Evolutionary conservation across 2,888 invertebrate species (phyloP).

Genomic region (Drosophila acutilabella): DNA sequence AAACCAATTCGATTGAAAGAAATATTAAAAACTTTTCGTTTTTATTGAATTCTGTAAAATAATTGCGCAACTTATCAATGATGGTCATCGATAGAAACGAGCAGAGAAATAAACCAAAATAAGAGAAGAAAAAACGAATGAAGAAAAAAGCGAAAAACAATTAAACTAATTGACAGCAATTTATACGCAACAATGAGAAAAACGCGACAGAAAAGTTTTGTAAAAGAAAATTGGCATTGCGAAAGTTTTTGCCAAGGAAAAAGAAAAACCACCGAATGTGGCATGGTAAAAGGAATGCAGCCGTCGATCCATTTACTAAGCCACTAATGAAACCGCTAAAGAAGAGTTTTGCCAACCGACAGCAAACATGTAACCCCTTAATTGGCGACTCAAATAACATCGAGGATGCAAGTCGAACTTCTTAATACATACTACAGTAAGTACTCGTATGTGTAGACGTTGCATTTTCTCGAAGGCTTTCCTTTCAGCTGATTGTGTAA

Average conservation of each 20-base stretch:
- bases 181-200: constrained; percentile 63
- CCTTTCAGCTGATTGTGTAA: constrained; percentile 7
- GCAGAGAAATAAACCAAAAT: constrained; percentile 18
- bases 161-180: constrained; percentile 78
- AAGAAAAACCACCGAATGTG: constrained; percentile 66
- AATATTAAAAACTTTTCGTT: constrained; percentile 6
- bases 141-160: constrained; percentile 58
- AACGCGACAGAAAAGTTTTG: constrained; percentile 52
- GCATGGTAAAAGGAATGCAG: constrained; percentile 21
- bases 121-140: constrained; percentile 23
- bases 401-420: constrained; percentile 26
- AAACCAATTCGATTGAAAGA: not conserved
- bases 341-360: constrained; percentile 37
- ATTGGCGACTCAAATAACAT: constrained; percentile 38
- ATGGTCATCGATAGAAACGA: constrained; percentile 40
- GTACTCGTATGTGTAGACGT: constrained; percentile 11
- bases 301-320: constrained; percentile 54
- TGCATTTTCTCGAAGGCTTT: not conserved
- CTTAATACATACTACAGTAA: constrained; percentile 6
- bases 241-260: constrained; percentile 57
- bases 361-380: constrained; percentile 47
- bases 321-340: constrained; percentile 65
- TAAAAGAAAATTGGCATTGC: constrained; percentile 59
- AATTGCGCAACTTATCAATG: constrained; percentile 53
- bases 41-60: constrained; percentile 28